Base-by-base conservation (phyloP, 2,888 invertebrate species). In the Pammene aurita region DNA sequence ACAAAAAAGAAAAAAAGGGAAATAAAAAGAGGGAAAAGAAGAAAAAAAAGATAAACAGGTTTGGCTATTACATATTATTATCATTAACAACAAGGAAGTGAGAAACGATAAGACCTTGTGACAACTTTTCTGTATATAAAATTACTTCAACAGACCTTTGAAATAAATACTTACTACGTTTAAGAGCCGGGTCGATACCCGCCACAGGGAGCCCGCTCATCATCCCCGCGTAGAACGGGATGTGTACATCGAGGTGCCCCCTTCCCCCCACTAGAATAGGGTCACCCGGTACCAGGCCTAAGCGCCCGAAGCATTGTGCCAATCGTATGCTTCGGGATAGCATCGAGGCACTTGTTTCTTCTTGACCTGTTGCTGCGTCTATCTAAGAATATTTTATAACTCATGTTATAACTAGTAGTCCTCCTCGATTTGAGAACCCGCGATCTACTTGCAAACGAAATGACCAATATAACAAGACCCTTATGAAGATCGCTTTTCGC, bases 231-330 rank as follows among this genome's bases (percentile, higher is more conserved):
- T 84, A 87, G 74, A 78, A 86, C 0, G 90, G 89, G 58, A 90
- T 84, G 64, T 85, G 82, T 0, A 89, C 70, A 57, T 90, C 84
- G 5, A 90, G 73, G 61, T 91, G 89, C 71, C 90, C 89, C 46
- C 71, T 78, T 0, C 90, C 91, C 0, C 85, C 81, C 4, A 90
- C 66, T 1, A 85, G 84, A 26, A 90, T 48, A 0, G 88, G 81
- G 48, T 89, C 88, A 1, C 90, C 90, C 0, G 87, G 85, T 7
- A 75, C 72, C 1, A 83, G 71, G 0, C 88, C 87, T 0, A 80
- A 72, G 0, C 72, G 78, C 4, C 83, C 78, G 5, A 90, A 70
- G 16, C 84, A 78, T 71, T 75, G 76, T 0, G 89, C 87, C 7
- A 90, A 66, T 0, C 76, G 78, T 9, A 86, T 75, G 0, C 86